Evolutionary conservation across 2,113 vertebrate genomes (phyloP).

Genomic region (Halichoeres trimaculatus): DNA sequence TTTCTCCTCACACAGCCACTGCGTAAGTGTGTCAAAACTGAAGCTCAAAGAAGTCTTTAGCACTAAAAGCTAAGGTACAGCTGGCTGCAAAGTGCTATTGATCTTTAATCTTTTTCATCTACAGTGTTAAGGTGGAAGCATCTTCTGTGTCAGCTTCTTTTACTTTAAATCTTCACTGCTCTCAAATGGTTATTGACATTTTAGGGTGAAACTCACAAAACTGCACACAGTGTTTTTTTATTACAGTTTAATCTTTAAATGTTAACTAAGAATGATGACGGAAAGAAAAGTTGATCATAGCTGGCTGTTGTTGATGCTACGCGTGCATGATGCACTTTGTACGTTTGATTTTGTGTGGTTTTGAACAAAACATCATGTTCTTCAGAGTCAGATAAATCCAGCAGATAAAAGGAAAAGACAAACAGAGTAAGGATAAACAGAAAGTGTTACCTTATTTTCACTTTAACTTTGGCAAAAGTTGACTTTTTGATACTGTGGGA

Average conservation of each 20-base stretch:
- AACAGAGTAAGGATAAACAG: background rate
- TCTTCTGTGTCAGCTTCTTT: constrained; percentile 48
- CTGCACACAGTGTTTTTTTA: background rate
- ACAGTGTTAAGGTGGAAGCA: constrained; percentile 65
- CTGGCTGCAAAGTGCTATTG: constrained; percentile 81
- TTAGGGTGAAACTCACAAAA: constrained; percentile 6
- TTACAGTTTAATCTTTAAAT: constrained; percentile 2
- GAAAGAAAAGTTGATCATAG: background rate
- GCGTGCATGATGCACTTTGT: too few relatives aligned
- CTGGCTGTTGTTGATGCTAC: too few relatives aligned
- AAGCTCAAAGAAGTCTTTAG: constrained; percentile 78
- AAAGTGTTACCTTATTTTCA: constrained; percentile 25
- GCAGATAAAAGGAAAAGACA: background rate
- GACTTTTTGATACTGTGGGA: constrained; percentile 49
- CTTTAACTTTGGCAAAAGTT: constrained; percentile 51
- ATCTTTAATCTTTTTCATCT: constrained; percentile 58
- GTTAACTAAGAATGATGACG: background rate
- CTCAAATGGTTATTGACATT: constrained; percentile 10
- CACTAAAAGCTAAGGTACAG: constrained; percentile 76
- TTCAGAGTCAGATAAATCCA: constrained; percentile 1
- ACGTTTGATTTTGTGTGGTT: constrained; percentile 14
- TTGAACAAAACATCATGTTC: constrained; percentile 14
- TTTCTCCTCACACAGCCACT: constrained; percentile 8
- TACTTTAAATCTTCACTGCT: constrained; percentile 65
- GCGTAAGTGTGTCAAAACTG: constrained; percentile 73